These are phyloP conservation scores for Pogonus chalceus DNA, from an alignment of 1,140 invertebrate species.

Conservation along the genomic window DNA sequence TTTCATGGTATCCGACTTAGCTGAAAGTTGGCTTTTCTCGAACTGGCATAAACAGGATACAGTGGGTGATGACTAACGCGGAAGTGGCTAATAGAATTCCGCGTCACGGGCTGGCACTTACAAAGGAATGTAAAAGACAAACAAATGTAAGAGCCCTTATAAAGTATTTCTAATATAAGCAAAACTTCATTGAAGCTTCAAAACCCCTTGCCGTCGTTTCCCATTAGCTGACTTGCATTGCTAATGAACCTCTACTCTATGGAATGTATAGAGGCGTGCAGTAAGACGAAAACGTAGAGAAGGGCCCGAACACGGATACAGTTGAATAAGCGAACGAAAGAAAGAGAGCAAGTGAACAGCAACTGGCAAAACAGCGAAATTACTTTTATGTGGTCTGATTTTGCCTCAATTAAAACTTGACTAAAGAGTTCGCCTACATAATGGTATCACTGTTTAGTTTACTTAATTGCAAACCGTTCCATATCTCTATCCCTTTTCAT, in stretches of 20 bases:
- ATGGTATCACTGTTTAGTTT: conserved; percentile 6
- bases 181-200: conserved; percentile 20
- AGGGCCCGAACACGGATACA: not conserved
- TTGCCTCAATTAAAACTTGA: conserved; percentile 24
- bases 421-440: conserved; percentile 12
- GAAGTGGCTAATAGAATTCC: conserved; percentile 6
- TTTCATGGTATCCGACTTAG: no score
- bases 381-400: conserved; percentile 25
- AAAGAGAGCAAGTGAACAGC: conserved; percentile 12
- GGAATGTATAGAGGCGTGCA: no score
- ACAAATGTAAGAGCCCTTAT: not conserved
- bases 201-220: conserved; percentile 19
- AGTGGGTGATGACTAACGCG: no score
- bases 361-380: conserved; percentile 22
- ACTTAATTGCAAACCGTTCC: conserved; percentile 4
- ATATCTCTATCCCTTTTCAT: not conserved
- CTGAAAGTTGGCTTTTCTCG: no score
- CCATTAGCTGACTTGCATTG: conserved; percentile 28
- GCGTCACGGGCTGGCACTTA: not conserved
- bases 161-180: conserved; percentile 18
- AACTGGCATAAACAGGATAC: no score
- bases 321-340: conserved; percentile 5
- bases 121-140: conserved; percentile 7
- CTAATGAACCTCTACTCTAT: conserved; percentile 34
- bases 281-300: no score